Conservation (phyloP, 2,797 vertebrate genomes). For the Sebastes hopkinsi region DNA sequence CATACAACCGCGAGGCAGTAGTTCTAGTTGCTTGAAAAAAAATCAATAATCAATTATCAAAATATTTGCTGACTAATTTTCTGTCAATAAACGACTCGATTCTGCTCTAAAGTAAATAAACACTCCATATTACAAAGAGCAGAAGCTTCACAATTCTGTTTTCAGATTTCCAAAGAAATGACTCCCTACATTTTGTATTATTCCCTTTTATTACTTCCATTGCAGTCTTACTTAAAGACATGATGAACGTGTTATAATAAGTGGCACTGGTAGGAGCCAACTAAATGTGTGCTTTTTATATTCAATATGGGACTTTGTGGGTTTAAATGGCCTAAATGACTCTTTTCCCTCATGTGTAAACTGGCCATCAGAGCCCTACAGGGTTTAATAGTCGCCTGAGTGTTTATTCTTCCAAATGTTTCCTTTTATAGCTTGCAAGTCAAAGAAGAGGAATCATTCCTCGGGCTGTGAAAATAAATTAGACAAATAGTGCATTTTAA, state of each 20-base stretch:
- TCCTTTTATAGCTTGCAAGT: not conserved
- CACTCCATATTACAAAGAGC: not conserved
- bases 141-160: not conserved
- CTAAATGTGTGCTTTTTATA: not conserved
- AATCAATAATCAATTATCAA: not conserved
- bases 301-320: not conserved
- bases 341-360: not conserved
- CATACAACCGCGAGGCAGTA: too few species aligned
- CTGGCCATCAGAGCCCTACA: not conserved
- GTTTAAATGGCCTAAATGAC: not conserved
- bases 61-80: not conserved
- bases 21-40: not conserved
- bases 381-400: not conserved
- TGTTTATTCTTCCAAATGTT: not conserved
- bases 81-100: not conserved
- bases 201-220: not conserved
- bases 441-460: slow-evolving; percentile 10
- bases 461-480: slow-evolving; percentile 5
- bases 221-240: not conserved
- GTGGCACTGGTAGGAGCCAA: not conserved
- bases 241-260: not conserved
- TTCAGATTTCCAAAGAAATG: not conserved
- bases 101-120: not conserved
- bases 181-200: not conserved
- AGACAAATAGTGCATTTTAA: slow-evolving; percentile 18